Evolutionary conservation across 2,888 invertebrate species (phyloP).

Genomic region (Mactromeris polynyma): DNA sequence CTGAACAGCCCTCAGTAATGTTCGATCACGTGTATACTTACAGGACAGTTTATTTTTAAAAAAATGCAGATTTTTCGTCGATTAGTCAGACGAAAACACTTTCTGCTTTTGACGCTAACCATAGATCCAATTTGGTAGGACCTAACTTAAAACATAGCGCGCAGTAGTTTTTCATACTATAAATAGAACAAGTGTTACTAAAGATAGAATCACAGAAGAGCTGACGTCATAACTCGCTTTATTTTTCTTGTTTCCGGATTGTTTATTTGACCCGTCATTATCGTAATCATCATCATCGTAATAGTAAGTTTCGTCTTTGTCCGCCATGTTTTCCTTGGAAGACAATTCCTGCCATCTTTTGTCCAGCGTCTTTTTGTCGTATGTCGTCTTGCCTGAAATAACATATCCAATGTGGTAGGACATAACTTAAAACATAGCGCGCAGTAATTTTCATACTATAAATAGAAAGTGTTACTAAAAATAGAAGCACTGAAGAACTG

Average conservation of each 20-base stretch:
- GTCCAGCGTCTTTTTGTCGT: constrained; percentile 50
- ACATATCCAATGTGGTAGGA: too few relatives aligned
- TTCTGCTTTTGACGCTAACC: too few relatives aligned
- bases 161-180: background rate
- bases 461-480: background rate
- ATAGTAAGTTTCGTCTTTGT: constrained; percentile 34
- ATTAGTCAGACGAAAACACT: too few relatives aligned
- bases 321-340: constrained; percentile 61
- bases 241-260: background rate
- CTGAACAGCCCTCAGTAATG: too few relatives aligned
- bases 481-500: background rate
- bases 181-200: constrained; percentile 12
- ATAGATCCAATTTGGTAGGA: too few relatives aligned
- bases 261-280: constrained; percentile 4
- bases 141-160: background rate
- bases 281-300: constrained; percentile 40
- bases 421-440: background rate
- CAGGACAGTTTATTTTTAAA: too few relatives aligned
- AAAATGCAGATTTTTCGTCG: too few relatives aligned
- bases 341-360: constrained; percentile 62
- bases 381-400: constrained; percentile 17
- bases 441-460: background rate
- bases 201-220: constrained; percentile 1
- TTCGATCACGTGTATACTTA: too few relatives aligned
- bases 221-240: background rate